Conservation (phyloP, 2,113 vertebrate species). For the Sitta europaea region DNA sequence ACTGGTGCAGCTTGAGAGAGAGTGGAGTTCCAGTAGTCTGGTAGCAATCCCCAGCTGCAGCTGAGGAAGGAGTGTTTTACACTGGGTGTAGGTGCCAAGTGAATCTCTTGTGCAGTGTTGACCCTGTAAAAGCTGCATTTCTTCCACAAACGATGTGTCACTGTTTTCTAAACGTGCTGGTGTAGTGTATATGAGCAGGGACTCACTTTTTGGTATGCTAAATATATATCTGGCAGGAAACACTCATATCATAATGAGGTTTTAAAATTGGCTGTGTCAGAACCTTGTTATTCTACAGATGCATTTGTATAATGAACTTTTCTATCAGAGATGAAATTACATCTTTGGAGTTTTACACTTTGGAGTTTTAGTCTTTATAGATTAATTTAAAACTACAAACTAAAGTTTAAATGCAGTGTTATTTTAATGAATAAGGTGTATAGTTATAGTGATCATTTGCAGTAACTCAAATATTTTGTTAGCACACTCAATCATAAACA, state of each 20-base stretch:
- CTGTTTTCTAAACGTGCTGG: neutral
- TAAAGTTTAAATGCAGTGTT: neutral
- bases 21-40: neutral
- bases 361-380: neutral
- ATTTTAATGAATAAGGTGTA: neutral
- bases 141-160: neutral
- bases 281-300: neutral
- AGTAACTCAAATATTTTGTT: neutral
- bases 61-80: neutral
- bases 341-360: neutral
- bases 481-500: neutral
- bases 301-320: neutral
- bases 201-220: neutral
- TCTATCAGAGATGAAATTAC: neutral
- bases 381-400: neutral
- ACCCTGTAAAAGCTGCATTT: neutral
- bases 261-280: neutral
- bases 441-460: neutral
- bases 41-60: neutral
- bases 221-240: neutral
- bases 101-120: neutral
- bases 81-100: neutral
- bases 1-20: neutral
- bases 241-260: neutral
- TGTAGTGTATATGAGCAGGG: neutral